These are phyloP conservation scores for Pseudois nayaur DNA, from an alignment of 2,113 vertebrate species.

Conservation along the genomic window DNA sequence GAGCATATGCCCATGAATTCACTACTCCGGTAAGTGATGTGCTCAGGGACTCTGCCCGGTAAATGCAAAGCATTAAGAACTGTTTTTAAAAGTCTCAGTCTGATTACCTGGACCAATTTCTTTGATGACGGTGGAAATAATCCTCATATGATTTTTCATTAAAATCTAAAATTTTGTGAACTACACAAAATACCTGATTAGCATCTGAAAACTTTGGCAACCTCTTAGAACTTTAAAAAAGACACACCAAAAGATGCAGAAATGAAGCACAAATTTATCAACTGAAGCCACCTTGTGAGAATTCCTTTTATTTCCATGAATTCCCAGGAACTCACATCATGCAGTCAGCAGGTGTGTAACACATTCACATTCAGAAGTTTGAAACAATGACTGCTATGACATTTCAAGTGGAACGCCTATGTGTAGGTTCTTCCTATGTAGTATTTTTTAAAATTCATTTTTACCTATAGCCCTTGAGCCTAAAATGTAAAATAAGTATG, in stretches of 20 bases:
- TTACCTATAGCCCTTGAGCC: not conserved
- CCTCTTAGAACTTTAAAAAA: conserved; percentile 19
- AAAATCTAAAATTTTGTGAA: conserved; percentile 14
- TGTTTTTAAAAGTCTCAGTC: not conserved
- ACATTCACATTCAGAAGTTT: not conserved
- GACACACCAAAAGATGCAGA: not conserved
- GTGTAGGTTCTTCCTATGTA: not conserved
- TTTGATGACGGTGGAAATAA: not conserved
- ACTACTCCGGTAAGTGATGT: conserved; percentile 25
- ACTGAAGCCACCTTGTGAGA: not conserved
- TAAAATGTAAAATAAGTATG: conserved; percentile 8
- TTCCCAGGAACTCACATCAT: not conserved
- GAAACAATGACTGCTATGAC: not conserved
- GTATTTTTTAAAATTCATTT: not conserved
- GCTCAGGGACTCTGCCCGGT: conserved; percentile 23
- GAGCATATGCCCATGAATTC: conserved; percentile 46
- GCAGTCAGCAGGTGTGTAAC: not conserved
- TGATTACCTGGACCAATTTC: not conserved
- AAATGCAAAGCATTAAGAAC: conserved; percentile 9
- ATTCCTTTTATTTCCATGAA: not conserved
- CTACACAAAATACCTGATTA: not conserved
- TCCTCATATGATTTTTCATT: not conserved
- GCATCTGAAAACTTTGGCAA: conserved; percentile 39
- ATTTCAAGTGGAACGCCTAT: not conserved
- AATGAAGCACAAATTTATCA: not conserved